Base-by-base conservation (phyloP, 2,113 vertebrate species). In the Delphinus delphis region DNA sequence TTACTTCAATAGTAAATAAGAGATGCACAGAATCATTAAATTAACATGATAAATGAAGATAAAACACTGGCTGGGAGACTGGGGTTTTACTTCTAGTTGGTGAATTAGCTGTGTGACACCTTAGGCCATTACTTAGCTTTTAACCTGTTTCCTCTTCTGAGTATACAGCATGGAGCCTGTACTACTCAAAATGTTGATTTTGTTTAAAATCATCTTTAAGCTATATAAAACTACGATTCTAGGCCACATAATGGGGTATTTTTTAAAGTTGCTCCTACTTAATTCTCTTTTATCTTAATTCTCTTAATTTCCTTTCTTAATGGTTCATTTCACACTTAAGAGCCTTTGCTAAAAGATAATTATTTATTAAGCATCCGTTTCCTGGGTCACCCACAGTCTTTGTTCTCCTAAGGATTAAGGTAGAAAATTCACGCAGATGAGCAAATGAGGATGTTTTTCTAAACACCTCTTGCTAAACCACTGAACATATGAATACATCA, bases 381-480 rank as follows among this genome's bases (percentile, higher is more conserved):
- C 81, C 53, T 95, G 26, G 58, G 58, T 50, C 31, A 80, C 18
- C 58, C 60, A 44, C 23, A 88, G 38, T 95, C 31, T 93, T 96
- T 81, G 65, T 94, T 96, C 79, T 88, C 41, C n/a, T 90, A 76
- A 80, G 20, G 84, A 90, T 90, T 70, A 50, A 93, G 67, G 53
- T 74, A 90, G 67, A 95, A 84, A 82, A 62, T 83, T 60, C 20
- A 73, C 10, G 77, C 10, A 76, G n/a, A 94, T 12, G 89, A 96
- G 82, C 71, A 81, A 44, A 36, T 53, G 55, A 82, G 81, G 79
- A 36, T 20, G 68, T 71, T 96, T 91, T 94, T 76, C n/a, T 85
- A 79, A 97, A 36, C 70, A 74, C 71, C 84, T 47, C 77, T 81
- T 94, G 21, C 23, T 68, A 41, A 65, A 74, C 33, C 62, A 73